Percentiles rank a stretch among this genome's conserved stretches.
Evolutionary conservation across 2,797 vertebrate species (phyloP).

Genomic region (Trichosurus vulpecula): DNA sequence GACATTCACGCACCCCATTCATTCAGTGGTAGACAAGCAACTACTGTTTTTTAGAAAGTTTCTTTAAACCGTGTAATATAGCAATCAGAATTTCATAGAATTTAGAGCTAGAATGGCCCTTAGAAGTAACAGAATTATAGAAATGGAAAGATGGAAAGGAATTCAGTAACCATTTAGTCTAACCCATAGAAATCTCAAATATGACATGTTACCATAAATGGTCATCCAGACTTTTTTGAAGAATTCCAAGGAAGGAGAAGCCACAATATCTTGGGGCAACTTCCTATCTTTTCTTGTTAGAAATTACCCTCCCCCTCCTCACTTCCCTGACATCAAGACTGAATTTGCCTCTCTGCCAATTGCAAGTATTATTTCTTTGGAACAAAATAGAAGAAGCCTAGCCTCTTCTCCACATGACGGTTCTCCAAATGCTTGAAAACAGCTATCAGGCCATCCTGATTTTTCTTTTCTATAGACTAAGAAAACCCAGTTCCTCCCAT

Average conservation of each 20-base stretch:
- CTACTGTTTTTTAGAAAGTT: neutral
- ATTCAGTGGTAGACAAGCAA: neutral
- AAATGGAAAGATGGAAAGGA: neutral
- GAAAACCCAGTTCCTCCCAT: neutral
- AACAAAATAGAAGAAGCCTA: neutral
- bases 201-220: neutral
- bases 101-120: neutral
- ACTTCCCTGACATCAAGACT: neutral
- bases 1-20: neutral
- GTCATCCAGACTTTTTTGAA: neutral
- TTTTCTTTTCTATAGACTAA: neutral
- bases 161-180: neutral
- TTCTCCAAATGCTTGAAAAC: neutral
- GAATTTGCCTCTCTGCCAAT: neutral
- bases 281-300: neutral
- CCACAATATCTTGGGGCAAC: neutral
- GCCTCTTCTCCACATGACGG: neutral
- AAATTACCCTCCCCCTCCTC: neutral
- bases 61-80: neutral
- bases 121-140: neutral
- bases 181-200: neutral
- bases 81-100: neutral
- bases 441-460: neutral
- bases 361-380: neutral
- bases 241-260: neutral